phyloP scores from a whole-genome alignment of 64 coral and sea anemone genomes.

The Trachythela sp. region DNA sequence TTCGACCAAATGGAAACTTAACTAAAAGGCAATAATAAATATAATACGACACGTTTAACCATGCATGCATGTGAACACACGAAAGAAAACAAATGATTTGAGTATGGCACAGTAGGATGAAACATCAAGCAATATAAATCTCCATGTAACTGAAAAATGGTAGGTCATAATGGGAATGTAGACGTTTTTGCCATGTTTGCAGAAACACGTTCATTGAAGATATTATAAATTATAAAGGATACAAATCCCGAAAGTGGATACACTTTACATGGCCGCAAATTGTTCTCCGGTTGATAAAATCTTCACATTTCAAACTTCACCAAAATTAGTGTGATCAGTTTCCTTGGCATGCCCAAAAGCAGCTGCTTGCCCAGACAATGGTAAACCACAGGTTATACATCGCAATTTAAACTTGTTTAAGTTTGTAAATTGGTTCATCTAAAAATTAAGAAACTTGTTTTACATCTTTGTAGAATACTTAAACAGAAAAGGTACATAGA shows the following conservation, averaged over 20 bases:
- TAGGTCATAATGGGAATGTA: too few relatives aligned
- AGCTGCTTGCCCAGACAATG: constrained; percentile 55
- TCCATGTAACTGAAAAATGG: too few relatives aligned
- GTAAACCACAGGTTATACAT: constrained; percentile 68
- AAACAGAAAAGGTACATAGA: not conserved
- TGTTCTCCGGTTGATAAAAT: not conserved
- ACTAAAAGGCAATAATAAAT: too few relatives aligned
- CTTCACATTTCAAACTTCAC: constrained; percentile 59
- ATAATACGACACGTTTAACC: too few relatives aligned
- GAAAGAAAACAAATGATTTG: too few relatives aligned
- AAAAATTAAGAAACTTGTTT: not conserved
- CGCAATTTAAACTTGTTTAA: constrained; percentile 66
- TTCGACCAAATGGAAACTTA: too few relatives aligned
- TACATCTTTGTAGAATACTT: not conserved
- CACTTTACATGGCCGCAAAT: not conserved
- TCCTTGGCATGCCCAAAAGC: constrained; percentile 59
- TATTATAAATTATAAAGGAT: not conserved
- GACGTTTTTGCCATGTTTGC: not conserved
- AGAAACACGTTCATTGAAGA: not conserved
- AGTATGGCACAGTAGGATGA: too few relatives aligned
- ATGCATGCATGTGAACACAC: too few relatives aligned
- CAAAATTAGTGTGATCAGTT: constrained; percentile 83
- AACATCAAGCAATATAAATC: too few relatives aligned
- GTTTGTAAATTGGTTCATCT: constrained; percentile 89
- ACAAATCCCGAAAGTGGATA: not conserved